A percentile compares a stretch with the other conserved stretches of the same genome.
Evolutionary conservation across 2,888 invertebrate genomes (phyloP).

Genomic region (Pachycephus smyrnensis): DNA sequence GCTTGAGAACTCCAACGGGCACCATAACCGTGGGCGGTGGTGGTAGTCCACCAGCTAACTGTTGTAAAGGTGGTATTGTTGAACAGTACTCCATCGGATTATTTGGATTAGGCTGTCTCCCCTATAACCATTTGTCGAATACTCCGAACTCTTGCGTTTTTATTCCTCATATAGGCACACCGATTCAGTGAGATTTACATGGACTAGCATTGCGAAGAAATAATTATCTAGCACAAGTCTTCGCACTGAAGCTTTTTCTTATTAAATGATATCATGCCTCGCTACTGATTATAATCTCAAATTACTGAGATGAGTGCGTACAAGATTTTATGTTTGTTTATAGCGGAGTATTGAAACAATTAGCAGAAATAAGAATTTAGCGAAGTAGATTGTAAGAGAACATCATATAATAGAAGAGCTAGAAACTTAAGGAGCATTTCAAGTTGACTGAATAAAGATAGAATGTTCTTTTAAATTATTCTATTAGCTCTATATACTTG

Average conservation of each 20-base stretch:
- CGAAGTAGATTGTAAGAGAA: not conserved
- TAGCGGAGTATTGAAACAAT: not conserved
- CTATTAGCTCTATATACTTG: not conserved
- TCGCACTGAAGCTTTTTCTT: not conserved
- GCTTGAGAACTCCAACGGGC: constrained; percentile 84
- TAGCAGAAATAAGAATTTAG: not conserved
- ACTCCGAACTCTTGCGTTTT: constrained; percentile 57
- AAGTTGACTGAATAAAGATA: not conserved
- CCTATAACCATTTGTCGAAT: constrained; percentile 67
- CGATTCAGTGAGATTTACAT: constrained; percentile 2
- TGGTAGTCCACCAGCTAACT: constrained; percentile 71
- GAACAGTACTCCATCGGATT: constrained; percentile 91
- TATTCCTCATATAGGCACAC: constrained; percentile 19
- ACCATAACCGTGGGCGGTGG: constrained; percentile 83
- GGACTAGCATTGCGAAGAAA: not conserved
- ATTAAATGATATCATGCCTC: not conserved
- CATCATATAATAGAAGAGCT: not conserved
- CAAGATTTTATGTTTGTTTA: not conserved
- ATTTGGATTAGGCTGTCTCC: constrained; percentile 81
- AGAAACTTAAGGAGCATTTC: not conserved
- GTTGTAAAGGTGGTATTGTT: constrained; percentile 82
- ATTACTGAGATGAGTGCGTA: not conserved
- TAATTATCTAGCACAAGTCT: not conserved
- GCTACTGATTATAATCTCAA: not conserved
- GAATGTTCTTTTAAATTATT: not conserved